A percentile compares a stretch with the other conserved stretches of the same genome.
phyloP scores from a whole-genome alignment of 30 jellyfish, hydroid and myxozoan genomes.

The Morbakka virulenta region DNA sequence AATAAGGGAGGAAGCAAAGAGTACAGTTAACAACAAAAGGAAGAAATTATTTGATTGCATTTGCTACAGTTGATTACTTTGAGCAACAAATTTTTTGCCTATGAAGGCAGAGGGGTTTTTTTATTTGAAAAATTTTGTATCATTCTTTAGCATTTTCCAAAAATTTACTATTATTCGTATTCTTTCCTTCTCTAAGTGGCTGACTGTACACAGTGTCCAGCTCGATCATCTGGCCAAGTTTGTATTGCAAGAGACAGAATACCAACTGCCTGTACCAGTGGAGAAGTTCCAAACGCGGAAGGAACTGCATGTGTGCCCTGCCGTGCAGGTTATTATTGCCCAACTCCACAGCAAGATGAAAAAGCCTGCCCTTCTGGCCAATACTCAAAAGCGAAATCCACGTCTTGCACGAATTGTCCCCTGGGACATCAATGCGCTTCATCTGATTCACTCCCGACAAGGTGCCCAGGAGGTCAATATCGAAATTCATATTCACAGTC shows the following conservation, averaged over 20 bases:
- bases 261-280: conserved; percentile 71
- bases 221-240: conserved; percentile 60
- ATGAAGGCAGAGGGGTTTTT: no score
- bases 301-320: conserved; percentile 80
- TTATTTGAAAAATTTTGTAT: no score
- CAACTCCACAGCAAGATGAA: conserved; percentile 73
- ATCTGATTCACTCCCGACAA: conserved; percentile 38
- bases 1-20: no score
- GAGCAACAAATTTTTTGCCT: no score
- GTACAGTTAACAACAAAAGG: no score
- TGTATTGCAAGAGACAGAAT: conserved; percentile 61
- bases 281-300: conserved; percentile 53
- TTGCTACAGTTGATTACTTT: no score
- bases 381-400: conserved; percentile 75
- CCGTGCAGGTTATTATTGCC: conserved; percentile 80
- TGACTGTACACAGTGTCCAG: conserved; percentile 75
- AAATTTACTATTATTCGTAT: neutral
- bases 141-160: no score
- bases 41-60: no score
- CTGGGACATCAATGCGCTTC: conserved; percentile 74
- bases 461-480: conserved; percentile 74
- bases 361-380: conserved; percentile 59
- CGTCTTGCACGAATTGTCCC: conserved; percentile 77
- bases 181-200: conserved; percentile 45
- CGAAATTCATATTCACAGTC: conserved; percentile 37